Percentiles rank a stretch among this genome's conserved stretches.
These are phyloP conservation scores for Theristicus caerulescens DNA, from an alignment of 2,113 vertebrate genomes.

Conservation along the genomic window DNA sequence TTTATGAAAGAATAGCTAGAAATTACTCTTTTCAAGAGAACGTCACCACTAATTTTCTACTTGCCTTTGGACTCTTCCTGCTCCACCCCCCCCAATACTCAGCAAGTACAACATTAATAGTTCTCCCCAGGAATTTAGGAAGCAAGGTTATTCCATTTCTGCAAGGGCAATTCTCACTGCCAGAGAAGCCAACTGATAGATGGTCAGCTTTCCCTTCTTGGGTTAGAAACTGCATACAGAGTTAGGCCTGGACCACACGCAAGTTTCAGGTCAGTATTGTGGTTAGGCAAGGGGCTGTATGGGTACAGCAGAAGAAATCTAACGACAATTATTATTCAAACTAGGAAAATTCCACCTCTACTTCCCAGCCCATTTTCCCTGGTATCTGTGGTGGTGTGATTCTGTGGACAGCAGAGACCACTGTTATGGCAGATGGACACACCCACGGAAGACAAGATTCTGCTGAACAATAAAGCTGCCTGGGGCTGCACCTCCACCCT, in stretches of 20 bases:
- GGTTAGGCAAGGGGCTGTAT: neutral
- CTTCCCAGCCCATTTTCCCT: neutral
- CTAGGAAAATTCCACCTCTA: neutral
- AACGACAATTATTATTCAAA: neutral
- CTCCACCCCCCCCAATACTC: neutral
- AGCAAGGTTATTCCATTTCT: neutral
- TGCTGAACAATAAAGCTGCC: neutral
- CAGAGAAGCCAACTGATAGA: neutral
- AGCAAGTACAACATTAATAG: neutral
- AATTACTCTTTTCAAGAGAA: neutral
- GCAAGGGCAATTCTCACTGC: neutral
- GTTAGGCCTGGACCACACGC: neutral
- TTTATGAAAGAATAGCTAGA: neutral
- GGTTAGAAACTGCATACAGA: neutral
- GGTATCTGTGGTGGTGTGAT: neutral
- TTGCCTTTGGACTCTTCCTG: neutral
- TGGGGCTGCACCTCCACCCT: neutral
- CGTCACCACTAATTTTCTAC: fast-evolving
- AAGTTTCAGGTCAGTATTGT: neutral
- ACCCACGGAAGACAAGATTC: neutral
- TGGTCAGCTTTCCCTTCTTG: neutral
- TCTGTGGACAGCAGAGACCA: neutral
- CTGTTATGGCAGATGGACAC: fast-evolving
- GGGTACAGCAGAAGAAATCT: neutral
- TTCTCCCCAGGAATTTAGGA: neutral